These are phyloP conservation scores for Dicyrtoma fusca DNA, from an alignment of 2,888 invertebrate genomes.

Conservation along the genomic window DNA sequence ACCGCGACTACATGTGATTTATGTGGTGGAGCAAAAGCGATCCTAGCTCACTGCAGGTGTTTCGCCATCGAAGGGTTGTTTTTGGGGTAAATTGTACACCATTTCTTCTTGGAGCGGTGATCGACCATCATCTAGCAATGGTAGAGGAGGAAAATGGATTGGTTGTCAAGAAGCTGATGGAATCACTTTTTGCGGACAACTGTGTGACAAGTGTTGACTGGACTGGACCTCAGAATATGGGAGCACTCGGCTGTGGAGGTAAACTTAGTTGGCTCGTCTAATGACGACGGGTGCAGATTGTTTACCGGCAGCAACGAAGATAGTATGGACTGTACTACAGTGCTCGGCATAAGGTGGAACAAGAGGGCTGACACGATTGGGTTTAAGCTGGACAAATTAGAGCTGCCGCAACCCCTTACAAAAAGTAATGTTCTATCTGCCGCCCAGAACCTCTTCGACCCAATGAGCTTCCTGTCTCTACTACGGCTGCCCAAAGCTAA, in stretches of 20 bases:
- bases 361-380: neutral
- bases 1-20: conserved; percentile 38
- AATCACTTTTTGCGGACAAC: conserved; percentile 38
- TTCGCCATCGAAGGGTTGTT: conserved; percentile 27
- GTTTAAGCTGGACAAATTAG: neutral
- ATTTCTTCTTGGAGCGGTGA: conserved; percentile 30
- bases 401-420: neutral
- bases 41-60: conserved; percentile 6
- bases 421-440: conserved; percentile 7
- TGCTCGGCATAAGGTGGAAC: neutral
- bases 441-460: conserved; percentile 8
- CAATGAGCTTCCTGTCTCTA: neutral
- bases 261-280: too few relatives aligned
- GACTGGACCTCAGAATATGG: conserved; percentile 54
- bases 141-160: conserved; percentile 2
- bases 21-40: conserved; percentile 36
- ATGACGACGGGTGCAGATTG: too few relatives aligned
- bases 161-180: conserved; percentile 8
- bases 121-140: conserved; percentile 18
- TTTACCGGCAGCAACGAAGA: too few relatives aligned
- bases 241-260: too few relatives aligned
- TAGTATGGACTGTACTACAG: too few relatives aligned
- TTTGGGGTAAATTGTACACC: conserved; percentile 37
- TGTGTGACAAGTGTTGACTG: conserved; percentile 30
- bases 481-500: neutral